Percentiles rank a stretch among this genome's conserved stretches.
phyloP scores from a whole-genome alignment of 2,888 invertebrate species.

The Blastobasis adustella region DNA sequence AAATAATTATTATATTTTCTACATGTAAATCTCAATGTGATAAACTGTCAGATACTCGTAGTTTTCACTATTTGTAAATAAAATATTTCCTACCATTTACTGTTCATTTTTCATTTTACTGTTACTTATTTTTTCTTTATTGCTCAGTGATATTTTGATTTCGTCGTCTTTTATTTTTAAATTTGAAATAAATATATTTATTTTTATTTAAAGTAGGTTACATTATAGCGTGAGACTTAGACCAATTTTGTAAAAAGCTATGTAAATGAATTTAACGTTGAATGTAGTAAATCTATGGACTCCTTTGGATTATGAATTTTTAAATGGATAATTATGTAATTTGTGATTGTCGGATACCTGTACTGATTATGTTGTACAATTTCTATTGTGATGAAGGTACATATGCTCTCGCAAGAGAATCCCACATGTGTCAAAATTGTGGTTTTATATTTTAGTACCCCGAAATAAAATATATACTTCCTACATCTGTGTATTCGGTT shows the following conservation, averaged over 20 bases:
- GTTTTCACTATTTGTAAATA: conserved; percentile 42
- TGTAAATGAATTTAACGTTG: conserved; percentile 25
- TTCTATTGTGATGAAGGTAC: not conserved
- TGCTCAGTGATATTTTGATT: conserved; percentile 8
- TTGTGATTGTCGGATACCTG: too few species aligned
- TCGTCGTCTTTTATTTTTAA: conserved; percentile 14
- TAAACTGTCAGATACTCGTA: conserved; percentile 17
- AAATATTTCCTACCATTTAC: conserved; percentile 30
- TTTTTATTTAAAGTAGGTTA: too few species aligned
- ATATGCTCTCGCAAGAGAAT: conserved; percentile 16
- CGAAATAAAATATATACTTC: conserved; percentile 36
- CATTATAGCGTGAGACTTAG: conserved; percentile 14
- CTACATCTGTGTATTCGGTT: too few species aligned
- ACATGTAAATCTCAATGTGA: conserved; percentile 9
- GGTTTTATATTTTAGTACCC: conserved; percentile 44
- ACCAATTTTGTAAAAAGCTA: conserved; percentile 33
- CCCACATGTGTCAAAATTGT: conserved; percentile 44
- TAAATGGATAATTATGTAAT: too few species aligned
- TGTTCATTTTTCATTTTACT: conserved; percentile 18
- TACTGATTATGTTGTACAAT: not conserved
- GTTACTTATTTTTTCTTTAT: conserved; percentile 7
- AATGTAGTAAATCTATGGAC: too few species aligned
- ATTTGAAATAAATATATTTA: conserved; percentile 21
- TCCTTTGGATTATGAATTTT: too few species aligned
- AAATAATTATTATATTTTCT: too few species aligned